Evolutionary conservation across 2,797 vertebrate species (phyloP), one percentile per base, ranked within the genome.

Genomic region (Cryptoprocta ferox): DNA sequence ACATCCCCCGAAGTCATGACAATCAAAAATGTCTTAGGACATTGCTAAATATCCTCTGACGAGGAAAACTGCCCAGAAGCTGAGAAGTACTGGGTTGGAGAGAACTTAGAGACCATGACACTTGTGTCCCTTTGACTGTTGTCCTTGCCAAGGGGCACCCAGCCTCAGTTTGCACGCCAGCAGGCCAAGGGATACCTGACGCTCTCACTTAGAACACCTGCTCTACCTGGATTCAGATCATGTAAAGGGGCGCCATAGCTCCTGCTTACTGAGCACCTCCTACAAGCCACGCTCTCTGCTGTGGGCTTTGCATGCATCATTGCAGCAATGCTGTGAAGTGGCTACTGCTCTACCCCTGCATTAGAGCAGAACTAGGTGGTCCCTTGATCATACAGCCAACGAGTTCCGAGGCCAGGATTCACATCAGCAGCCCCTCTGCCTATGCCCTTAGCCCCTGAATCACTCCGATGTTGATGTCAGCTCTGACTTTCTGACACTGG

Each of bases 241-340:
- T 6, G 10, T 30, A 30, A 48, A 24, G 7, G 26, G 12, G 70
- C 15, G 5, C 26, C 7, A 16, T 0, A 9, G 53, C 13, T 48
- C 79, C 86, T 30, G 11, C 75, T 32, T 50, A 19, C 32, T 26
- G 18, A 61, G 78, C 6, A 21, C 14, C 13, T 37, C 83, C 68
- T 32, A 2, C 0, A 6, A n/a, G 35, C 76, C 2, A 1, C 0
- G 18, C 12, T 87, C 37, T 1, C 5, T 7, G 21, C 24, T 86
- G 39, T 0, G 0, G 5, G 32, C 15, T 87, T 63, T 28, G 21
- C 53, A 37, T 3, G 13, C 2, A 4, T 42, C 45, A n/a, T 61
- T 30, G 14, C 21, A 37, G 48, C 35, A 68, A 35, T 14, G 13
- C 32, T 30, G 9, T 5, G 32, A 16, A 11, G 39, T 13, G 32